Base-by-base conservation (phyloP, 2,113 vertebrate genomes). In the Crocuta crocuta region DNA sequence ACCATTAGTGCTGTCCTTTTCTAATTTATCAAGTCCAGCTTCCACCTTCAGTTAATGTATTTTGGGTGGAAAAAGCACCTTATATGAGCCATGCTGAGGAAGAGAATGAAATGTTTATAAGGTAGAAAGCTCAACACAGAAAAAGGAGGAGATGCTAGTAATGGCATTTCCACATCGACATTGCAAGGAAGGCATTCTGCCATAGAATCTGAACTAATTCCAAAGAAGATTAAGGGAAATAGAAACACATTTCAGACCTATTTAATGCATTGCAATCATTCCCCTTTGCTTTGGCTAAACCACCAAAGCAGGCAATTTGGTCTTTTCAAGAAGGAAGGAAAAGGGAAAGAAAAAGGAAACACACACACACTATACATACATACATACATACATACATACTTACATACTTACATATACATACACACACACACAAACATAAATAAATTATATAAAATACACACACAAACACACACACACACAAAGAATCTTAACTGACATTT, bases 81-180 rank as follows among this genome's bases (percentile, higher is more conserved):
- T 82, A 4, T 71, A 82, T 45, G 53, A 85, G 53, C 80, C 28
- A 97, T 2, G 12, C 53, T 65, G 68, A 68, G 13, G 53, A 80
- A 80, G 23, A 97, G 61, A 97, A 90, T 74, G 26, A 70, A 96
- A 70, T 71, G 23, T 70, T 74, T 89, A 66, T 13, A 89, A 2
- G 73, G 5, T 63, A 89, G n/a, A 93, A 71, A 71, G 0, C 35
- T 89, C 2, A 1, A 50, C 85, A 2, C 4, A 73, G 61, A 86
- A 79, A 39, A 50, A 43, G 15, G 4, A 82, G 26, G 7, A 90
- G 35, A 89, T 2, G 3, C 24, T 84, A 85, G 53, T 85, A 95
- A 71, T 82, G 65, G 13, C 50, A 91, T 94, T 91, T 85, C 35
- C 16, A 50, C 16, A 76, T 8, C 17, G 61, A 2, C 10, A 16